Evolutionary conservation across 30 jellyfish, hydroid and myxozoan species (phyloP).

Genomic region (Nemopilema nomurai): DNA sequence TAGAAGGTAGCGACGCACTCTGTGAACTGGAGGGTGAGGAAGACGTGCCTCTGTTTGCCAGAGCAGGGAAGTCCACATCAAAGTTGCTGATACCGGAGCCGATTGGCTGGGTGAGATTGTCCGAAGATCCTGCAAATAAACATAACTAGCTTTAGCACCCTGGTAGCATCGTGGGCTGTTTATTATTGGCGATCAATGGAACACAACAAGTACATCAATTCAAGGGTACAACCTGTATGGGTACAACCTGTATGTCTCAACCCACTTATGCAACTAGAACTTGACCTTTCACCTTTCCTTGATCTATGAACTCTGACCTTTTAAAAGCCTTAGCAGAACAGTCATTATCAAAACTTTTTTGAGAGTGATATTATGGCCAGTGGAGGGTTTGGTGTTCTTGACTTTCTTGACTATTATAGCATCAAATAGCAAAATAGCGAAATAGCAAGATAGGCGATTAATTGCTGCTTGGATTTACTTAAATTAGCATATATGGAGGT

Average conservation of each 20-base stretch:
- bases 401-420: too few species aligned
- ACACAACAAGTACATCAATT: too few species aligned
- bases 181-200: background rate
- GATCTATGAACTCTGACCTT: too few species aligned
- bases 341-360: too few species aligned
- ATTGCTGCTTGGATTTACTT: too few species aligned
- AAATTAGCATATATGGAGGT: background rate
- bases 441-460: too few species aligned
- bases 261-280: too few species aligned
- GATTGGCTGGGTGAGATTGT: constrained; percentile 28
- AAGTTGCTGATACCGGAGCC: constrained; percentile 69
- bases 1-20: constrained; percentile 49
- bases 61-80: constrained; percentile 93
- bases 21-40: constrained; percentile 75
- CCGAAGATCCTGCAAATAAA: constrained; percentile 34
- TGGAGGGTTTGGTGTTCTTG: too few species aligned
- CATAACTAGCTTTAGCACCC: background rate
- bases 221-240: background rate
- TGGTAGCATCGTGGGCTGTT: background rate
- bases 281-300: too few species aligned
- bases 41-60: constrained; percentile 90
- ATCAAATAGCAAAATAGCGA: too few species aligned
- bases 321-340: too few species aligned
- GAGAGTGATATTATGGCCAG: too few species aligned
- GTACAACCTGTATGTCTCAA: background rate